A percentile compares a stretch with the other conserved stretches of the same genome.
phyloP scores from a whole-genome alignment of 2,888 invertebrate genomes.

The Amphipyra tragopoginis region DNA sequence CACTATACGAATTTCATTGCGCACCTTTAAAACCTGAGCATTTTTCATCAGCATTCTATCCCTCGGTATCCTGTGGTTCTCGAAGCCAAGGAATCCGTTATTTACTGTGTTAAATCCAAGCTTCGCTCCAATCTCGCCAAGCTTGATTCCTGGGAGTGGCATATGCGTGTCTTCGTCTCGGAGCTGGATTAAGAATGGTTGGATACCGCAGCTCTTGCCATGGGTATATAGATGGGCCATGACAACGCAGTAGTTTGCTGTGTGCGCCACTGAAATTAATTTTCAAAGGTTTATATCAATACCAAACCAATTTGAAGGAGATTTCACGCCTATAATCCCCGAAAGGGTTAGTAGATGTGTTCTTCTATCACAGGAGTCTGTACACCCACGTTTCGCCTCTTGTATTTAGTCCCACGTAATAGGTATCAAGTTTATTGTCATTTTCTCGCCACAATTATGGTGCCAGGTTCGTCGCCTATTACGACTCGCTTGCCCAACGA shows the following conservation, averaged over 20 bases:
- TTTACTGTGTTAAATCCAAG: conserved; percentile 97
- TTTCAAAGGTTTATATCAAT: neutral
- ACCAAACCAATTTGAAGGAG: too few relatives aligned
- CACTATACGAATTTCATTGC: neutral
- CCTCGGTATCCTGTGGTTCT: conserved; percentile 96
- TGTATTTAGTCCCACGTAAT: too few relatives aligned
- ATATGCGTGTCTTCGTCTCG: conserved; percentile 96
- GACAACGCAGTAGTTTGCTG: conserved; percentile 96
- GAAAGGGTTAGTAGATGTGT: too few relatives aligned
- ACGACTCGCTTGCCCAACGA: too few relatives aligned
- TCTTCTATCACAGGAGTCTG: too few relatives aligned
- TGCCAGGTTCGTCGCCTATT: too few relatives aligned
- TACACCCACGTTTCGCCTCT: too few relatives aligned
- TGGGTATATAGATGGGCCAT: conserved; percentile 96
- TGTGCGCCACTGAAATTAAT: conserved; percentile 94
- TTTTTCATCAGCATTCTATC: conserved; percentile 98
- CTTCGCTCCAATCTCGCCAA: conserved; percentile 98
- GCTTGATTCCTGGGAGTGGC: conserved; percentile 95
- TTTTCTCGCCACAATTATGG: too few relatives aligned
- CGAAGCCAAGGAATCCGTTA: conserved; percentile 97
- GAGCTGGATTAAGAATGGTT: conserved; percentile 97
- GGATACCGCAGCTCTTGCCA: conserved; percentile 95
- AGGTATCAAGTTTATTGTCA: too few relatives aligned
- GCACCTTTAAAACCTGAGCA: conserved; percentile 93
- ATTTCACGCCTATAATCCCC: too few relatives aligned